A percentile compares a stretch with the other conserved stretches of the same genome.
Evolutionary conservation across 2,797 vertebrate genomes (phyloP).

Genomic region (Lagorchestes hirsutus): DNA sequence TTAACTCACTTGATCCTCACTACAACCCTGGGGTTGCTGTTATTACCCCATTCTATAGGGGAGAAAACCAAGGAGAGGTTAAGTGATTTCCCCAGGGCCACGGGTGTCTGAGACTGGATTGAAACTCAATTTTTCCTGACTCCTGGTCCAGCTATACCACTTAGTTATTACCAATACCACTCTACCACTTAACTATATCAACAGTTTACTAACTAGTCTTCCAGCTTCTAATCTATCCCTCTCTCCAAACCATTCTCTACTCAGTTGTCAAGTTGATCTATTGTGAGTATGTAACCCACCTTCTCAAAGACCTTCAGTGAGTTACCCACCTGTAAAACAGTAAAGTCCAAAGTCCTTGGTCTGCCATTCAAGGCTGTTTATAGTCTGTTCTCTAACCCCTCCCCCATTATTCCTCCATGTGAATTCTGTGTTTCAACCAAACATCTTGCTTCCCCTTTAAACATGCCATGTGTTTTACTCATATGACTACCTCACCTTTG

Average conservation of each 20-base stretch:
- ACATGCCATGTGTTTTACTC: background rate
- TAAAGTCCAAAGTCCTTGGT: background rate
- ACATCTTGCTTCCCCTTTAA: background rate
- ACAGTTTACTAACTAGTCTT: background rate
- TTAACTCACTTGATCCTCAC: background rate
- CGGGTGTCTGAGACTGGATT: background rate
- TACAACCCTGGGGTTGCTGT: background rate
- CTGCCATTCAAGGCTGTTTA: background rate
- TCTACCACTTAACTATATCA: background rate
- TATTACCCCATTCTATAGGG: no score
- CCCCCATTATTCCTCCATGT: background rate
- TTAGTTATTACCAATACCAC: no score
- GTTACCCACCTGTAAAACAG: background rate
- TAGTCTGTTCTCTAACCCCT: background rate
- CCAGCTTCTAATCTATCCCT: background rate
- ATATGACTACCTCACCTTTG: background rate
- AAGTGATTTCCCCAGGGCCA: background rate
- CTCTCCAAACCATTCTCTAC: background rate
- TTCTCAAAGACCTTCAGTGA: background rate
- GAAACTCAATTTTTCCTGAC: background rate
- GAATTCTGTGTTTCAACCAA: background rate
- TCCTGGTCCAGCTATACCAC: no score
- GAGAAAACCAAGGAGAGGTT: background rate
- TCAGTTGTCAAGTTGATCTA: background rate
- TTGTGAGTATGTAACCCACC: background rate